Conservation (phyloP, 2,113 vertebrate genomes). For the Ursus arctos region DNA sequence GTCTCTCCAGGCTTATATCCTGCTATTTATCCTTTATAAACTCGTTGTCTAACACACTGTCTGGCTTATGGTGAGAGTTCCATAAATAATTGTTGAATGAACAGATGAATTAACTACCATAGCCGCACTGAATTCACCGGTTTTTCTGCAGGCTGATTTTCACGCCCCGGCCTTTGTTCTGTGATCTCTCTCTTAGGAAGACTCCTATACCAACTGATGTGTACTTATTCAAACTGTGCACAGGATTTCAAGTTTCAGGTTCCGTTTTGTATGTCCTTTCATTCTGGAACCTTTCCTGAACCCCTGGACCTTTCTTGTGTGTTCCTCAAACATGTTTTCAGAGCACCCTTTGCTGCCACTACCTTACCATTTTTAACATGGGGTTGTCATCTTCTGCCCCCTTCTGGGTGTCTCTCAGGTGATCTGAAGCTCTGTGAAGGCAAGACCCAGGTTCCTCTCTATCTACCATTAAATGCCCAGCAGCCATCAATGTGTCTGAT, state of each 20-base stretch:
- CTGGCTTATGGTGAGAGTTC: neutral
- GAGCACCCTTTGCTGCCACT: neutral
- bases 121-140: too few species aligned
- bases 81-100: neutral
- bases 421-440: neutral
- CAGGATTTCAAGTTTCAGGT: neutral
- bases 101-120: neutral
- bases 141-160: neutral
- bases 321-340: neutral
- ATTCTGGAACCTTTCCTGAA: neutral
- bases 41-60: neutral
- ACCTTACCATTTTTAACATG: neutral
- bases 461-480: neutral
- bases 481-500: neutral
- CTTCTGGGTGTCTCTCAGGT: neutral
- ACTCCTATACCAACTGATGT: neutral
- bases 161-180: neutral
- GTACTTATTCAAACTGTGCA: neutral
- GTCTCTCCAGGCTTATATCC: neutral
- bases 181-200: neutral
- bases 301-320: neutral
- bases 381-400: neutral
- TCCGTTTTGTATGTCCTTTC: neutral
- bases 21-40: neutral
- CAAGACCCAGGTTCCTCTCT: neutral